A percentile compares a stretch with the other conserved stretches of the same genome.
Conservation (phyloP, 2,113 vertebrate genomes). For the Urocynchramus pylzowi region DNA sequence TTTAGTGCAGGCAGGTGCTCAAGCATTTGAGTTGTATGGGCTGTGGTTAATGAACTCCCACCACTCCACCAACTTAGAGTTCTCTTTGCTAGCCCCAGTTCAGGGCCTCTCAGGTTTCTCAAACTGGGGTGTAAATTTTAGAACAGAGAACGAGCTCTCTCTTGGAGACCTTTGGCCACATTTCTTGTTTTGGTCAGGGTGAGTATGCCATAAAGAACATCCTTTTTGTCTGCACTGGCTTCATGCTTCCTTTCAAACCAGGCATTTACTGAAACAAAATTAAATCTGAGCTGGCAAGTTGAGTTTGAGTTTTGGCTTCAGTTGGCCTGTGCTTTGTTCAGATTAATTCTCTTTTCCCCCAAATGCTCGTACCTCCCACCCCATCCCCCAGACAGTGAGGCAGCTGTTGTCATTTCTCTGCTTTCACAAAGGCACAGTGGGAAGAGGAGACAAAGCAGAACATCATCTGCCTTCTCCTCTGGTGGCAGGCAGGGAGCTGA, state of each 20-base stretch:
- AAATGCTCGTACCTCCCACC: neutral
- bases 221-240: neutral
- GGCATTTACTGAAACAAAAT: neutral
- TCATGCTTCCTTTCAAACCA: neutral
- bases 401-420: conserved; percentile 12
- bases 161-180: neutral
- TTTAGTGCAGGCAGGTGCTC: neutral
- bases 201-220: neutral
- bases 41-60: neutral
- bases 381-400: neutral
- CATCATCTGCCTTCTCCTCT: neutral
- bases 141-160: neutral
- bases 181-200: neutral
- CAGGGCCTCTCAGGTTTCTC: neutral
- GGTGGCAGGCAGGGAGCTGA: neutral
- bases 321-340: neutral
- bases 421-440: neutral
- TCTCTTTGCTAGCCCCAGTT: neutral
- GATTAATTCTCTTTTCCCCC: neutral
- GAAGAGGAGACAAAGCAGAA: conserved; percentile 32
- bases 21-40: neutral
- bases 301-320: neutral
- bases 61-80: neutral
- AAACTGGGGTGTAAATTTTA: neutral
- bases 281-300: neutral